Conservation (phyloP, 2,888 invertebrate genomes). For the Euspilapteryx auroguttella region DNA sequence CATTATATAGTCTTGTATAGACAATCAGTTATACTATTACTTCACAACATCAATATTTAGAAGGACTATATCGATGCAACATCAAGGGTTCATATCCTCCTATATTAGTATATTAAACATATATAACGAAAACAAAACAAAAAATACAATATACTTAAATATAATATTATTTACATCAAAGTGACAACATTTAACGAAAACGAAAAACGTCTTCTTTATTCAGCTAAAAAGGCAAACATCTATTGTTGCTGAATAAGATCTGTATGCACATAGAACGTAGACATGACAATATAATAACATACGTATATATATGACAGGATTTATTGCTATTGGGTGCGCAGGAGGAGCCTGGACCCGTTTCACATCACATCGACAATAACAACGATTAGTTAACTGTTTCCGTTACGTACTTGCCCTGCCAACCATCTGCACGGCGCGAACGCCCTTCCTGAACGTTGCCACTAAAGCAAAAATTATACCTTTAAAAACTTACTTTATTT, state of each 20-base stretch:
- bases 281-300: slow-evolving; percentile 51
- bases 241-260: slow-evolving; percentile 42
- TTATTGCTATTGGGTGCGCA: too few species aligned
- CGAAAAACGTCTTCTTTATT: too few species aligned
- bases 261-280: slow-evolving; percentile 47
- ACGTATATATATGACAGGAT: slow-evolving; percentile 41
- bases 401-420: slow-evolving; percentile 96
- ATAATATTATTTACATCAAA: too few species aligned
- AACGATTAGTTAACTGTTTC: slow-evolving; percentile 33
- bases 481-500: slow-evolving; percentile 20
- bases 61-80: slow-evolving; percentile 53
- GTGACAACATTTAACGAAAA: too few species aligned
- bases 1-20: slow-evolving; percentile 32
- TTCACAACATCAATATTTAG: slow-evolving; percentile 54
- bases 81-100: slow-evolving; percentile 37
- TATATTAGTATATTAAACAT: too few species aligned
- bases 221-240: slow-evolving; percentile 54
- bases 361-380: slow-evolving; percentile 54
- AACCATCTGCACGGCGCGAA: slow-evolving; percentile 98
- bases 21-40: slow-evolving; percentile 30
- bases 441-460: slow-evolving; percentile 99
- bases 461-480: slow-evolving; percentile 71
- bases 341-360: too few species aligned
- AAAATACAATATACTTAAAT: too few species aligned
- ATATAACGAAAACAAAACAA: too few species aligned